These are phyloP conservation scores for Diaperis boleti DNA, from an alignment of 2,888 invertebrate genomes.

Conservation along the genomic window DNA sequence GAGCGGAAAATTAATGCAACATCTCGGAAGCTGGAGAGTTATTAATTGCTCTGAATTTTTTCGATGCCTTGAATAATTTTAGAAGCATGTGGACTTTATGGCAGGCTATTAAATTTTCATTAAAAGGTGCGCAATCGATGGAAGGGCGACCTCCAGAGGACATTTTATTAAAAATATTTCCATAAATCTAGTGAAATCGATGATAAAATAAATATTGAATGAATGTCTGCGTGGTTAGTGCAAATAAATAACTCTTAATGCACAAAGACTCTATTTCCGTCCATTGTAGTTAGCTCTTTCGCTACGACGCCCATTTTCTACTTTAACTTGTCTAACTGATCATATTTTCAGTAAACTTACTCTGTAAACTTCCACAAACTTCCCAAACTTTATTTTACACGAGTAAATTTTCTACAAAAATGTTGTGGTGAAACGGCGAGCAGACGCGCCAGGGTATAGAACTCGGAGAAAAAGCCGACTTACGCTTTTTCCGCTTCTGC, in stretches of 20 bases:
- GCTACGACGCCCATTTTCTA: conserved; percentile 16
- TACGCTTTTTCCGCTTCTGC: neutral
- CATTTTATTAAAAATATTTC: neutral
- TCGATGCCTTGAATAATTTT: conserved; percentile 31
- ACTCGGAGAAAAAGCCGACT: too few relatives aligned
- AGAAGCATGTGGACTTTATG: conserved; percentile 24
- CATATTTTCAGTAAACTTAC: conserved; percentile 23
- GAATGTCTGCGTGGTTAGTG: conserved; percentile 29
- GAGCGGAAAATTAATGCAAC: conserved; percentile 25
- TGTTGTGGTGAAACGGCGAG: conserved; percentile 2
- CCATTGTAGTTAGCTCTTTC: conserved; percentile 20
- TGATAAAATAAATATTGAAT: too few relatives aligned
- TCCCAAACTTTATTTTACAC: conserved; percentile 8
- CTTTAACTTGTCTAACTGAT: conserved; percentile 27
- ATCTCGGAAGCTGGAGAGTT: conserved; percentile 18
- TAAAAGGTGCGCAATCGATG: conserved; percentile 18
- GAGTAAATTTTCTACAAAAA: conserved; percentile 21
- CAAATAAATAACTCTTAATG: conserved; percentile 28
- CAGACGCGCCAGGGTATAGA: neutral
- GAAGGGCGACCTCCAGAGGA: neutral
- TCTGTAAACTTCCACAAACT: conserved; percentile 13
- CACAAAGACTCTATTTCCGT: conserved; percentile 27
- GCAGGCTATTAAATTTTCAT: conserved; percentile 34
- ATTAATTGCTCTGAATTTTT: conserved; percentile 33
- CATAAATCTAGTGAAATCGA: neutral